These are phyloP conservation scores for Pseudoatta argentina DNA, from an alignment of 1,140 invertebrate genomes.

Conservation along the genomic window DNA sequence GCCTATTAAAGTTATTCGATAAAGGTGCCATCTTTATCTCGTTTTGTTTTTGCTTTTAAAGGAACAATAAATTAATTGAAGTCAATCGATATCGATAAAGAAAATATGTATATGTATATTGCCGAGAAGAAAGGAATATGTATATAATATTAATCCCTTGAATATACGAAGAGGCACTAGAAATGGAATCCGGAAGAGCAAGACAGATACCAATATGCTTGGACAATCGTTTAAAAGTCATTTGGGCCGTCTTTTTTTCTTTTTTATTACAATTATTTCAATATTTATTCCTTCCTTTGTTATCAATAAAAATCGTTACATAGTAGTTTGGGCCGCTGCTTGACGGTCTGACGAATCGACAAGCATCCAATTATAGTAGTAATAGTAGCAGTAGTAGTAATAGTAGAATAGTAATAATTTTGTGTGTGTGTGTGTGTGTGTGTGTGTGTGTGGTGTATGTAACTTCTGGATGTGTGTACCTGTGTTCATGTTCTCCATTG, in stretches of 20 bases:
- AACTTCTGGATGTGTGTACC: not conserved
- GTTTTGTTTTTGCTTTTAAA: not conserved
- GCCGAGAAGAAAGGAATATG: constrained; percentile 22
- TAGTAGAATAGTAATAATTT: constrained; percentile 73
- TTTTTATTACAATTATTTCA: constrained; percentile 81
- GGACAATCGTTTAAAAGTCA: constrained; percentile 65
- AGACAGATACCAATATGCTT: constrained; percentile 47
- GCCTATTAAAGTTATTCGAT: not conserved
- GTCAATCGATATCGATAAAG: not conserved
- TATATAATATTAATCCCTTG: constrained; percentile 32
- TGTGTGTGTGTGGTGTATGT: not conserved
- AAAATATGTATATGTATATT: not conserved
- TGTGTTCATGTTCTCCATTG: not conserved
- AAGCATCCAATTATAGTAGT: constrained; percentile 76
- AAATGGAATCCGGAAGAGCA: constrained; percentile 62
- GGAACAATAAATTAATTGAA: constrained; percentile 2
- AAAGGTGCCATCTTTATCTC: not conserved
- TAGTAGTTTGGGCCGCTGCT: constrained; percentile 80
- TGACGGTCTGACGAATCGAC: constrained; percentile 71
- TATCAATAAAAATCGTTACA: constrained; percentile 85
- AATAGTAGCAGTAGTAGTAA: constrained; percentile 74
- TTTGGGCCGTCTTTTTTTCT: constrained; percentile 31
- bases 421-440: not conserved
- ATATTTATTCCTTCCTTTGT: constrained; percentile 81
- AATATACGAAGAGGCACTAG: constrained; percentile 6